phyloP scores from a whole-genome alignment of 53 echinoderm and acorn worm genomes.

The Echinarachnius parma region DNA sequence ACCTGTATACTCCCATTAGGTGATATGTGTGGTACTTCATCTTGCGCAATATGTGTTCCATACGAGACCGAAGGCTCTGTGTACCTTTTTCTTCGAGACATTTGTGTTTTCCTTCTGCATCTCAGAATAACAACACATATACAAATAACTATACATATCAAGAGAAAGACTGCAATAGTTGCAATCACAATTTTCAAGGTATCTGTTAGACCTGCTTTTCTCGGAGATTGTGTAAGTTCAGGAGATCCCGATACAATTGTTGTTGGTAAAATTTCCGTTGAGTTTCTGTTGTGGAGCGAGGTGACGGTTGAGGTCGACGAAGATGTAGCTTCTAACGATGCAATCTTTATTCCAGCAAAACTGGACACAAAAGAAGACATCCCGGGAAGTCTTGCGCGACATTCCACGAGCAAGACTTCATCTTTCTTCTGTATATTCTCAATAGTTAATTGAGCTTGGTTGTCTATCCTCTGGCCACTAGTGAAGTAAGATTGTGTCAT shows the following conservation, averaged over 20 bases:
- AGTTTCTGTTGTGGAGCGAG: too few species aligned
- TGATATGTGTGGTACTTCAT: slow-evolving; percentile 1
- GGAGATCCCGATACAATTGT: too few species aligned
- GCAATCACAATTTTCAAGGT: not conserved
- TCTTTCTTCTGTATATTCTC: slow-evolving; percentile 13
- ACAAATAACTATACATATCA: not conserved
- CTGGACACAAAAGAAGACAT: slow-evolving; percentile 14
- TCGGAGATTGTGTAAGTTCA: not conserved
- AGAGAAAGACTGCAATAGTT: not conserved
- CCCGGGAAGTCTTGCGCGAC: not conserved
- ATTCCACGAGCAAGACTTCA: slow-evolving; percentile 23
- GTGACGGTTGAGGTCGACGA: not conserved
- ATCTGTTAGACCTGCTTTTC: not conserved
- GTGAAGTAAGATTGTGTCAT: not conserved
- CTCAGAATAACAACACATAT: not conserved
- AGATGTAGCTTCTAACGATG: not conserved
- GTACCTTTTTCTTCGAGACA: not conserved
- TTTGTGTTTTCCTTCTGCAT: not conserved
- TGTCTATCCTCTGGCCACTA: not conserved
- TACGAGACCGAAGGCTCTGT: not conserved
- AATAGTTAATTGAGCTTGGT: slow-evolving; percentile 3
- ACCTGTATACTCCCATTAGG: not conserved
- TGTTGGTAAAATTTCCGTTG: too few species aligned
- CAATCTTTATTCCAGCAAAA: slow-evolving; percentile 18
- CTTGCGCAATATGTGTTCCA: not conserved